These are phyloP conservation scores for Orgyia antiqua DNA, from an alignment of 2,888 invertebrate genomes.

Conservation along the genomic window DNA sequence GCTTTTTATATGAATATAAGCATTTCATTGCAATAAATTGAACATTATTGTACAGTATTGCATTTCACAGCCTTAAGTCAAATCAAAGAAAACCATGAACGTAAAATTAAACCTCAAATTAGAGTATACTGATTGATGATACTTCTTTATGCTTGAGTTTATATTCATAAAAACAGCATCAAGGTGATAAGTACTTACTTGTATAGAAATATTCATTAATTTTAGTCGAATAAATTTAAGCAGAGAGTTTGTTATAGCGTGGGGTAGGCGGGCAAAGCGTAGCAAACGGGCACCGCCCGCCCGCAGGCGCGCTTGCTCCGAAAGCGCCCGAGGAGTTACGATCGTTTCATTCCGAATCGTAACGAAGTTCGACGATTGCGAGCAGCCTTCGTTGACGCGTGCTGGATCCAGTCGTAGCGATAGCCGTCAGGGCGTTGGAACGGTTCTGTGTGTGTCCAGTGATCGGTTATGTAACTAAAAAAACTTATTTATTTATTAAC, in stretches of 20 bases:
- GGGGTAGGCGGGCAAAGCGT: constrained; percentile 51
- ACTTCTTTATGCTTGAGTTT: too few species aligned
- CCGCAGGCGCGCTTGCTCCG: constrained; percentile 74
- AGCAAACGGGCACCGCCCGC: constrained; percentile 64
- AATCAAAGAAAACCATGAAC: too few species aligned
- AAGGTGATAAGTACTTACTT: too few species aligned
- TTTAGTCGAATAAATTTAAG: constrained; percentile 54
- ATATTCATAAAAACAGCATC: too few species aligned
- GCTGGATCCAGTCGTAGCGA: constrained; percentile 72
- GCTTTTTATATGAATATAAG: too few species aligned
- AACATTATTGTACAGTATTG: too few species aligned
- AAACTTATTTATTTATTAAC: constrained; percentile 73
- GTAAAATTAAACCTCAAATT: too few species aligned
- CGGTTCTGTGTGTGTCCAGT: constrained; percentile 57
- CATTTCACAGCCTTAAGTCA: too few species aligned
- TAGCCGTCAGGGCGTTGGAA: constrained; percentile 71
- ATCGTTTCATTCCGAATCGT: constrained; percentile 70
- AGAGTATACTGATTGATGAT: too few species aligned
- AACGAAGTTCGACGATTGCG: constrained; percentile 73
- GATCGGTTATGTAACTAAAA: constrained; percentile 73
- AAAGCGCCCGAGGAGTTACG: constrained; percentile 67
- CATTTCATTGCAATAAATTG: too few species aligned
- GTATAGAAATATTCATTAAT: constrained; percentile 33
- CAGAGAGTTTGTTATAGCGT: constrained; percentile 49
- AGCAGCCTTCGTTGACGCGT: constrained; percentile 70